Conservation (phyloP, 2,888 invertebrate genomes). For the Eremobia ochroleuca region DNA sequence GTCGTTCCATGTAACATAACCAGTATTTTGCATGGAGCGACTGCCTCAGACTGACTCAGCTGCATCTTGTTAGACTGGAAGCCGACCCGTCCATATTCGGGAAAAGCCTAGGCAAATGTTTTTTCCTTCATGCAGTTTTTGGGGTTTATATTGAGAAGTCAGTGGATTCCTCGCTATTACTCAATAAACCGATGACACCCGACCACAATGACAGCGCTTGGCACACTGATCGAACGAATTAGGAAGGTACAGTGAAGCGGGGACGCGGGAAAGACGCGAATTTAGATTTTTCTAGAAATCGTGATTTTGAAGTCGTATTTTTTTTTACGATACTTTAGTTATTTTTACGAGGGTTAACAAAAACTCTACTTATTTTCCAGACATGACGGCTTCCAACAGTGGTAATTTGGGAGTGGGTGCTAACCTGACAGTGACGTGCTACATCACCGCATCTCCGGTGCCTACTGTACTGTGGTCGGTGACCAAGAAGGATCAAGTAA, state of each 20-base stretch:
- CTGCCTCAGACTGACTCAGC: neutral
- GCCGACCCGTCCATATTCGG: neutral
- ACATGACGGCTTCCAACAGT: slow-evolving; percentile 74
- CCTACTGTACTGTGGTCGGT: slow-evolving; percentile 84
- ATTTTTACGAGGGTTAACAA: neutral
- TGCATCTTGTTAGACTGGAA: neutral
- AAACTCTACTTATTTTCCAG: slow-evolving; percentile 69
- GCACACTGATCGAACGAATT: neutral
- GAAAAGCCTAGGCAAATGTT: neutral
- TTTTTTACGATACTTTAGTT: no score
- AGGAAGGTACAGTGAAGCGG: neutral
- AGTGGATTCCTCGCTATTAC: neutral
- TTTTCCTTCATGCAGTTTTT: neutral
- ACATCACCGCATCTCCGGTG: slow-evolving; percentile 77
- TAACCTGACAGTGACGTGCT: slow-evolving; percentile 78
- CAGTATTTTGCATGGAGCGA: no score
- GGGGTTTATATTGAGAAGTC: neutral
- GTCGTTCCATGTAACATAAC: neutral
- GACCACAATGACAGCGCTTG: neutral
- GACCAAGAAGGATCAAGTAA: slow-evolving; percentile 69
- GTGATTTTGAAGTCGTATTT: no score
- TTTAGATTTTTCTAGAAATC: no score
- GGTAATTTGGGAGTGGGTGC: slow-evolving; percentile 76
- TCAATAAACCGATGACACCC: neutral
- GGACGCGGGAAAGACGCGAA: no score